Evolutionary conservation across 2,888 invertebrate genomes (phyloP).

Genomic region (Agriopis aurantiaria): DNA sequence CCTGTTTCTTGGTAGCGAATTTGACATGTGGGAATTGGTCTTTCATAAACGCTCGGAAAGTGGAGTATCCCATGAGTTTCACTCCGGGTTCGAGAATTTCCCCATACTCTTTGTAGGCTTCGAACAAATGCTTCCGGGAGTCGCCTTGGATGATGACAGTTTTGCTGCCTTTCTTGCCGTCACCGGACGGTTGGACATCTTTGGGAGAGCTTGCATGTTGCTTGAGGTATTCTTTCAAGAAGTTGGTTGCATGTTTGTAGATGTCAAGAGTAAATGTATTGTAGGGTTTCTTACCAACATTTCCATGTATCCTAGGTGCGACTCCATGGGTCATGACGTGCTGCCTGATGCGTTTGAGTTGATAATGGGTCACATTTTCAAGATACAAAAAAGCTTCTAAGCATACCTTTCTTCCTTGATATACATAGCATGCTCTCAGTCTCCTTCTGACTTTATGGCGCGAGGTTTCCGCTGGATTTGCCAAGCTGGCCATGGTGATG

Average conservation of each 20-base stretch:
- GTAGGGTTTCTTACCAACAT: slow-evolving; percentile 92
- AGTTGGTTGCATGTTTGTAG: slow-evolving; percentile 92
- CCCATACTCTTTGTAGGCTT: slow-evolving; percentile 91
- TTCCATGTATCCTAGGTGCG: slow-evolving; percentile 92
- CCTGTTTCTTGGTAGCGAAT: slow-evolving; percentile 88
- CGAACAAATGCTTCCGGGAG: slow-evolving; percentile 90
- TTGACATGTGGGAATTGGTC: slow-evolving; percentile 93
- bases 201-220: slow-evolving; percentile 87
- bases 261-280: slow-evolving; percentile 93
- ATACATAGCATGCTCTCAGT: slow-evolving; percentile 91
- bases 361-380: slow-evolving; percentile 93
- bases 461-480: slow-evolving; percentile 90
- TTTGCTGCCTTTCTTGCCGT: slow-evolving; percentile 83
- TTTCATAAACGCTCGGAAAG: slow-evolving; percentile 93
- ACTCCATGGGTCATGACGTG: slow-evolving; percentile 93
- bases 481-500: slow-evolving; percentile 93
- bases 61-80: slow-evolving; percentile 93
- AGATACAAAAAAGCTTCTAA: slow-evolving; percentile 92
- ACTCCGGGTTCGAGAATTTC: slow-evolving; percentile 89
- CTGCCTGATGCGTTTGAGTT: slow-evolving; percentile 91
- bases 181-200: slow-evolving; percentile 79
- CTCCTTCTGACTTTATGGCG: slow-evolving; percentile 91
- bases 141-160: slow-evolving; percentile 83
- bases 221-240: slow-evolving; percentile 90
- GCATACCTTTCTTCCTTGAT: slow-evolving; percentile 92